Evolutionary conservation across 2,888 invertebrate genomes (phyloP), one percentile per base, ranked within the genome.

Genomic region (Abrostola triplasia): DNA sequence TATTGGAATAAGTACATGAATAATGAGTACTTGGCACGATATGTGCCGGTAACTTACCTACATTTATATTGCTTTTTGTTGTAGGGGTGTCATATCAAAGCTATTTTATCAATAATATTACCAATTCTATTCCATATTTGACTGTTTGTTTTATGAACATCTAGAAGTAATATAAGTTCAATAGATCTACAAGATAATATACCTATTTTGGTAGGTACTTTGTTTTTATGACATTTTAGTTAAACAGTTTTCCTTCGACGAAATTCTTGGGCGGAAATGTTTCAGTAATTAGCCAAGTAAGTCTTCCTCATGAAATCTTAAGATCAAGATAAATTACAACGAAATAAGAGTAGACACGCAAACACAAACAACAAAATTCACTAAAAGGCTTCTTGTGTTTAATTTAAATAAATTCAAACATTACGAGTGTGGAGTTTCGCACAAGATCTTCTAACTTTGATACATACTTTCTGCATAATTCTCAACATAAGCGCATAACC

Each of bases 391-490:
- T 11, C 5, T 10, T n/a, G 12, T 51, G n/a, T 8, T 51, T 51
- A 9, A n/a, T 55, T 5, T 55, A 49, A 37, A 24, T 41, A 50
- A 40, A 62, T 55, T 51, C 50, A 57, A 54, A 57, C 53, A 13
- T 53, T 61, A 54, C 35, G 42, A 35, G 36, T 35, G n/a, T 35
- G 8, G 50, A 65, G 58, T 42, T 58, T 41, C 24, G 36, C 49
- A 35, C 40, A 24, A 38, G 38, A 47, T 12, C n/a, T 52, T 52
- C 35, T 44, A 52, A 57, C 41, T 49, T 47, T 24, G 24, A 4
- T 42, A 42, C 11, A 42, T 47, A 64, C 54, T 56, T 59, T 53
- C 35, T 35, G 10, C 0, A n/a, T 37, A 67, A 67, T 51, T 63
- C 9, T 51, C 41, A 38, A 55, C 9, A 7, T 37, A 40, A 40